phyloP scores from a whole-genome alignment of 2,113 vertebrate genomes.

The Clarias magur region DNA sequence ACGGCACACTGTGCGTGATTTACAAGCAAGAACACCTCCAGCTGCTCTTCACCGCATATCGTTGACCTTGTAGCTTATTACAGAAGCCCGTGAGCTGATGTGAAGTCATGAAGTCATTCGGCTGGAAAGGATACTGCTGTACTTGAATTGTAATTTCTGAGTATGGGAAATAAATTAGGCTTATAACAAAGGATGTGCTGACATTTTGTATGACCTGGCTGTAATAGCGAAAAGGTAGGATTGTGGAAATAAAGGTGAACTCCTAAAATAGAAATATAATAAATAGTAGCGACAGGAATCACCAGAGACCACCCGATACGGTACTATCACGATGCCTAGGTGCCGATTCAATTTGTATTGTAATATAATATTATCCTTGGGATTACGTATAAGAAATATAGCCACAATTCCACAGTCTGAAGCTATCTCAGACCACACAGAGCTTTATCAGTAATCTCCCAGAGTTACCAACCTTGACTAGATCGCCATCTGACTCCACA shows the following conservation, averaged over 20 bases:
- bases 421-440: no score
- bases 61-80: constrained; percentile 22
- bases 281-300: no score
- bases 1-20: constrained; percentile 1
- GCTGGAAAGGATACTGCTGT: background rate
- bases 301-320: no score
- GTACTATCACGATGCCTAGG: no score
- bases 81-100: background rate
- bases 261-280: no score
- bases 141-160: background rate
- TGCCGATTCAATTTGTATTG: no score
- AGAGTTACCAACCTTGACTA: no score
- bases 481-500: no score
- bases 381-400: no score
- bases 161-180: constrained; percentile 6
- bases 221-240: background rate
- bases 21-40: background rate
- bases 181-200: background rate
- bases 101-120: background rate
- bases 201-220: background rate
- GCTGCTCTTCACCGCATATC: background rate
- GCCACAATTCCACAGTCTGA: no score
- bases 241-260: background rate
- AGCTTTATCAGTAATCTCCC: no score
- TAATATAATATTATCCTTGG: no score